A percentile compares a stretch with the other conserved stretches of the same genome.
Evolutionary conservation across 2,113 vertebrate genomes (phyloP).

Genomic region (Serilophus lunatus): DNA sequence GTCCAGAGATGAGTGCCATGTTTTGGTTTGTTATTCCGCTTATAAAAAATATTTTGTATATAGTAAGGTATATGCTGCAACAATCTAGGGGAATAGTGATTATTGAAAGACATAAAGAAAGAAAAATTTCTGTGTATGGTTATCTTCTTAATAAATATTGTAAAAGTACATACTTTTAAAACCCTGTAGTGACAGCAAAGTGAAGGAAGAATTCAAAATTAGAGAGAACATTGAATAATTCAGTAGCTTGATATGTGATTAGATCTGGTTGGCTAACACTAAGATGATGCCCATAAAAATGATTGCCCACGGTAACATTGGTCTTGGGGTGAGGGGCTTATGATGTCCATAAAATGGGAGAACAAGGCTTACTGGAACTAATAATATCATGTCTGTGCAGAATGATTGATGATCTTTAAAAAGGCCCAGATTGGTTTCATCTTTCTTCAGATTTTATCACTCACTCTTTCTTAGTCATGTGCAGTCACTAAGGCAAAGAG

Average conservation of each 20-base stretch:
- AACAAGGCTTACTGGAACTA: slow-evolving; percentile 90
- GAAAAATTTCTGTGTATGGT: not conserved
- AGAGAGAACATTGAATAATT: slow-evolving; percentile 66
- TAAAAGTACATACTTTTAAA: slow-evolving; percentile 56
- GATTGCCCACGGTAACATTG: slow-evolving; percentile 77
- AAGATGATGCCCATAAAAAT: slow-evolving; percentile 79
- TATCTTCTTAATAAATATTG: slow-evolving; percentile 55
- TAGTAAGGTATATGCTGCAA: not conserved
- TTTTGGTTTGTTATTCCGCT: not conserved
- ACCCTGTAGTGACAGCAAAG: slow-evolving; percentile 49
- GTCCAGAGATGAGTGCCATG: not conserved
- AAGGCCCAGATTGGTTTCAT: slow-evolving; percentile 88
- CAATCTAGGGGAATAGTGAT: not conserved
- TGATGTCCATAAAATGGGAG: slow-evolving; percentile 90
- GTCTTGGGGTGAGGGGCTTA: slow-evolving; percentile 74
- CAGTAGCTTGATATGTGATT: slow-evolving; percentile 76
- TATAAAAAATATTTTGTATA: not conserved
- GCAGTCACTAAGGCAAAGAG: slow-evolving; percentile 86
- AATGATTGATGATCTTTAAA: slow-evolving; percentile 94
- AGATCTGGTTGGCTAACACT: slow-evolving; percentile 75
- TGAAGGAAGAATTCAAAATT: slow-evolving; percentile 66
- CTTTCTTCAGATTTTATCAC: slow-evolving; percentile 96
- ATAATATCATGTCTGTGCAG: slow-evolving; percentile 83
- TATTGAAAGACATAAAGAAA: slow-evolving; percentile 14
- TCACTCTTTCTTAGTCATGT: slow-evolving; percentile 92